Evolutionary conservation across 2,797 vertebrate genomes (phyloP), one percentile per base, ranked within the genome.

Genomic region (Gymnodraco acuticeps): DNA sequence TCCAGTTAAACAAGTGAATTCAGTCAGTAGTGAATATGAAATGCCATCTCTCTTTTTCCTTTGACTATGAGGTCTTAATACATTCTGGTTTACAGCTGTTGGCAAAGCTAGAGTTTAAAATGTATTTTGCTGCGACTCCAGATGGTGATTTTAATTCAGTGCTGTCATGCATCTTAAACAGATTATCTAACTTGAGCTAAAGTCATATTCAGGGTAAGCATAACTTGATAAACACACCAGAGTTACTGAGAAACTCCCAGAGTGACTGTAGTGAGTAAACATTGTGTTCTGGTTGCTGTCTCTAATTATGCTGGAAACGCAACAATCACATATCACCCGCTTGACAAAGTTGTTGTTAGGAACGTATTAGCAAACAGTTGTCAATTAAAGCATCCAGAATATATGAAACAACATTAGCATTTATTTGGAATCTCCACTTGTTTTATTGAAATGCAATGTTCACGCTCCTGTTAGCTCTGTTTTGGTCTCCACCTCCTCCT

Each of bases 1-100:
- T 55, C 53, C 16, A 56, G 41, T 52, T 64, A 48, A 52, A 1
- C 3, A 1, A 64, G 48, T 55, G 50, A 38, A 61, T 69, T 65
- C 42, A 62, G 16, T n/a, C 62, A 27, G 50, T 43, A 42, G 19
- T 27, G 19, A 52, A 47, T 38, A 70, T 23, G 62, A 15, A 62
- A 64, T 1, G 8, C 6, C 33, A 38, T 38, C 8, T 38, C 33
- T 27, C 27, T 27, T 27, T 27, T 27, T 27, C 27, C 27, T 27
- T 27, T 27, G 27, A 27, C 27, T 27, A 27, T 27, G 27, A 27
- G 27, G 33, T 2, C 0, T 38, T 38, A 38, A 38, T 38, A 38
- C 33, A 38, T 38, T 38, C 33, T 23, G n/a, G 14, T 54, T 68
- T 27, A 13, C 2, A 50, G 67, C 52, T 58, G 20, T 20, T 66